Base-by-base conservation (phyloP, 2,888 invertebrate genomes). In the Pyrrhosoma nymphula region DNA sequence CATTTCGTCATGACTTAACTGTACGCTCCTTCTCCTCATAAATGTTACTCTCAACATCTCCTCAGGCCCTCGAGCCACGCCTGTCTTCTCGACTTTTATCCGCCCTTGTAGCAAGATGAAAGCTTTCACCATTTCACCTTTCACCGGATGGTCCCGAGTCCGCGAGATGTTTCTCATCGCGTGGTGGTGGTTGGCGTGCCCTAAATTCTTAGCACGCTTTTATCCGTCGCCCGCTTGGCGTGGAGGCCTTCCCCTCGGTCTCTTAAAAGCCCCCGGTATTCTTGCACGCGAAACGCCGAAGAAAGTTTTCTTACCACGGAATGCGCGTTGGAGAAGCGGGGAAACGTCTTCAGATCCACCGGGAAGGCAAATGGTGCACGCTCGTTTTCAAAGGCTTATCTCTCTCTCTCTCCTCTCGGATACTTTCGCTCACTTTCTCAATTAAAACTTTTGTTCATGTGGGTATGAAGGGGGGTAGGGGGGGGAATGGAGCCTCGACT, bases 401-500 rank as follows among this genome's bases (percentile, higher is more conserved):
- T 60, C 60, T 60, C 63, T 23, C 63, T 18, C 8, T 69, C 69
- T 69, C 12, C 23, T 69, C n/a, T 69, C n/a, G 69, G 69, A 69
- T 69, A 69, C 69, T 69, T 69, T 69, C 69, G 69, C 69, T 69
- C 69, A 69, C 69, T 69, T 69, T 69, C 69, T 69, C 69, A 69
- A 69, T 69, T 69, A 69, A 69, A 69, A 69, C 69, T 69, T 60
- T 60, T 69, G 26, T 69, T 69, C 69, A 26, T 26, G 26, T 20
- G 10, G 26, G 69, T 69, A 47, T 47, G 4, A 47, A 47, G 47
- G 8, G 26, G 26, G 69, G 63, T 56, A 60, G 60, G 6, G 3
- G 1, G 69, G 10, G 69, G 69, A 47, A 47, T 4, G 47, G 47
- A 47, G 47, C 8, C 47, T 47, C 26, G n/a, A n/a, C 18, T 23